phyloP scores from a whole-genome alignment of 2,113 vertebrate species.

The human region DNA sequence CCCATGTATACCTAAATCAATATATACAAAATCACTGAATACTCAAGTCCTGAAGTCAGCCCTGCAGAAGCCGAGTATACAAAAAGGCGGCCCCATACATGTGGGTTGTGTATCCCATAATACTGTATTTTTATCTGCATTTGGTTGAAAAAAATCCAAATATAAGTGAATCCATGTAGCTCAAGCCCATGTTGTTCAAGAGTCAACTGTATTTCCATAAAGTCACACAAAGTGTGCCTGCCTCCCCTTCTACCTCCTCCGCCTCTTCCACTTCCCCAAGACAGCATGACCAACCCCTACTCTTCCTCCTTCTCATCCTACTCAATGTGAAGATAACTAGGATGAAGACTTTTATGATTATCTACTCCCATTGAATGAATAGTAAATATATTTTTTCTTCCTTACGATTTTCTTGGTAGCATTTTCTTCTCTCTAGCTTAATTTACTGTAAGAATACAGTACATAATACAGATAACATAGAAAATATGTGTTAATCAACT shows the following conservation, averaged over 20 bases:
- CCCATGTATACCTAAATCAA: too few species aligned
- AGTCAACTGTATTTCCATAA: not conserved
- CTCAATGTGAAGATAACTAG: not conserved
- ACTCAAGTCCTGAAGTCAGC: not conserved
- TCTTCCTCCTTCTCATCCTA: not conserved
- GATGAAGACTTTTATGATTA: not conserved
- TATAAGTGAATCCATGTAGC: not conserved
- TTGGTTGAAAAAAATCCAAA: not conserved
- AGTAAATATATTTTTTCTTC: not conserved
- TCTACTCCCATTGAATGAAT: not conserved
- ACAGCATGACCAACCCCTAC: not conserved
- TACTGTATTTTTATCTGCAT: not conserved
- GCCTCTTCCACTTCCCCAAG: not conserved
- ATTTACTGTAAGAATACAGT: not conserved
- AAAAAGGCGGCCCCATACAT: not conserved
- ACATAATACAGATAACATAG: not conserved
- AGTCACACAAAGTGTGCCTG: not conserved
- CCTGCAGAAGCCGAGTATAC: not conserved
- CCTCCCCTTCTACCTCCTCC: not conserved
- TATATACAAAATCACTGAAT: not conserved
- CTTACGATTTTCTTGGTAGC: not conserved
- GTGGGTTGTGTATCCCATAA: not conserved
- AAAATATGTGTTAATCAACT: not conserved
- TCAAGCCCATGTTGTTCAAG: not conserved
- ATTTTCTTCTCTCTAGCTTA: not conserved